Base-by-base conservation (phyloP, 2,113 vertebrate genomes). In the Oostethus manadensis region DNA sequence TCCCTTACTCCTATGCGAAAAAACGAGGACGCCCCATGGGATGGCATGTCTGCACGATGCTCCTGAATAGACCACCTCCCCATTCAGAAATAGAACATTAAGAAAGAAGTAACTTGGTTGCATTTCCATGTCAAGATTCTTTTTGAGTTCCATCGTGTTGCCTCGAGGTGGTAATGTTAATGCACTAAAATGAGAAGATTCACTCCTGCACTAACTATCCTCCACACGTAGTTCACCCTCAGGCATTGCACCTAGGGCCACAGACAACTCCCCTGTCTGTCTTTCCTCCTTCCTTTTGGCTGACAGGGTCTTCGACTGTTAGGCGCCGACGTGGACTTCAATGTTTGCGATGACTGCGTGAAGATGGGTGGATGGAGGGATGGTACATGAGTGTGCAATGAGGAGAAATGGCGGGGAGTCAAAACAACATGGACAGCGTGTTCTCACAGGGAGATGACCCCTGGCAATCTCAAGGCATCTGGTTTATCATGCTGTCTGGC, bases 391-490 rank as follows among this genome's bases (percentile, higher is more conserved):
- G n/a, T 10, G 20, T 10, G 29, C 17, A 15, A 5, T 18, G 21
- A 53, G 8, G 15, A 89, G 55, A 61, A 72, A 56, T 53, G 73
- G 72, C 69, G 50, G 38, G 59, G 73, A 82, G 74, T 79, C 76
- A 81, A 80, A 83, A 79, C 85, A 89, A 86, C 86, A 87, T 86
- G 83, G 83, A 88, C 82, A 86, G 71, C 66, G 71, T 83, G 76
- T 84, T 83, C 82, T 84, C 68, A 64, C 80, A 82, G 75, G 83
- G 78, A 83, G 81, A 89, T 89, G 86, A 90, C 87, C 88, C 81
- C 86, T 90, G 88, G 88, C 88, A 84, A 87, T 88, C 88, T 85
- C 80, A 71, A 89, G 88, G 87, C 88, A 82, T 87, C 86, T 84
- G 87, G 77, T 90, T 90, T 85, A 89, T 87, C 86, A 83, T 70